Percentiles rank a stretch among this genome's conserved stretches.
Evolutionary conservation across 2,888 invertebrate species (phyloP).

Genomic region (Amblyteles armatorius): DNA sequence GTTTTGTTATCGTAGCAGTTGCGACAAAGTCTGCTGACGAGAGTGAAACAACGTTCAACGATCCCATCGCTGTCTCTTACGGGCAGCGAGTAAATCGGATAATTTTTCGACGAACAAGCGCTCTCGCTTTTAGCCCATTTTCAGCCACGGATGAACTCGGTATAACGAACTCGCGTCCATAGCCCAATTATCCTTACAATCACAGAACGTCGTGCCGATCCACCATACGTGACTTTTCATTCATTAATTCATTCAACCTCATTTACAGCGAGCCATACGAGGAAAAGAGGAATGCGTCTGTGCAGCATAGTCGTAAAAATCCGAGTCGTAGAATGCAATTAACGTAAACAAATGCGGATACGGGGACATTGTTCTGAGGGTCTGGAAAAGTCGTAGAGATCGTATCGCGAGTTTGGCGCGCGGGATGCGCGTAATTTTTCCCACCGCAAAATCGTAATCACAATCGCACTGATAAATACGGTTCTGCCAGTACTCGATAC

Average conservation of each 20-base stretch:
- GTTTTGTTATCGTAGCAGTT: too few species aligned
- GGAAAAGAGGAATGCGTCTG: neutral
- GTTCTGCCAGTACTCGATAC: too few species aligned
- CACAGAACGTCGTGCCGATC: too few species aligned
- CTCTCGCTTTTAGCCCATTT: too few species aligned
- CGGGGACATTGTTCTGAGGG: neutral
- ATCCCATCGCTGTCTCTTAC: too few species aligned
- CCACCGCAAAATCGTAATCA: neutral
- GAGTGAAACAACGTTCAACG: too few species aligned
- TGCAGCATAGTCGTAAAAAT: neutral
- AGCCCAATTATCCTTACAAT: too few species aligned
- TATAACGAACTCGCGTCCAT: too few species aligned
- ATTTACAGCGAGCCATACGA: neutral
- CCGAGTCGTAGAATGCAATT: neutral
- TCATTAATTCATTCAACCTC: neutral
- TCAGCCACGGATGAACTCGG: too few species aligned
- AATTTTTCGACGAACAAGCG: too few species aligned
- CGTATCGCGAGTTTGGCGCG: neutral
- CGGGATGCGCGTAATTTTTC: conserved; percentile 26
- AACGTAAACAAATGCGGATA: neutral
- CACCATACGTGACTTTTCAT: neutral
- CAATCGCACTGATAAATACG: conserved; percentile 26
- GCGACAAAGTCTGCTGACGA: too few species aligned
- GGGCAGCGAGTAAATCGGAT: too few species aligned
- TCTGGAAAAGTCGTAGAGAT: conserved; percentile 26